Percentiles rank a stretch among this genome's conserved stretches.
These are phyloP conservation scores for Pterostichus niger DNA, from an alignment of 2,888 invertebrate species.

Conservation along the genomic window DNA sequence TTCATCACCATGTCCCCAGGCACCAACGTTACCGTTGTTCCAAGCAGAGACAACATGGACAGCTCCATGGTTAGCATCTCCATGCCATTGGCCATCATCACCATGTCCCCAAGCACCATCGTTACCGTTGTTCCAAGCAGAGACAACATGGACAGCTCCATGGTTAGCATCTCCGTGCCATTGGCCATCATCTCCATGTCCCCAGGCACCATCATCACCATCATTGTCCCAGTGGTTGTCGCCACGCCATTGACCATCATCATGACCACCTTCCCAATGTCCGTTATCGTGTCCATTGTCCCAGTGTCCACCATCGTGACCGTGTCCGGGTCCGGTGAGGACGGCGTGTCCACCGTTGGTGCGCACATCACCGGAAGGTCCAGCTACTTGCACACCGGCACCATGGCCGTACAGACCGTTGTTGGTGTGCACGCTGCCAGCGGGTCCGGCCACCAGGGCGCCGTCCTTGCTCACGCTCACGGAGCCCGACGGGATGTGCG, in stretches of 20 bases:
- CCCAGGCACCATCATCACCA: not conserved
- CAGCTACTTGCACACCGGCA: not conserved
- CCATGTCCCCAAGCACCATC: not conserved
- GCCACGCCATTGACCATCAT: slow-evolving; percentile 3
- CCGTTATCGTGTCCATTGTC: not conserved
- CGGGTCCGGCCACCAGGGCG: slow-evolving; percentile 10
- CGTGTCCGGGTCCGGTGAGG: not conserved
- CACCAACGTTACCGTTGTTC: too few species aligned
- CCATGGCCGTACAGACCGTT: slow-evolving; percentile 10
- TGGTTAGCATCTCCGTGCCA: not conserved
- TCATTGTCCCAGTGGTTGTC: not conserved
- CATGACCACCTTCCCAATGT: not conserved
- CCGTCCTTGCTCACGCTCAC: slow-evolving; percentile 21
- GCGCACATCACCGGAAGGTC: slow-evolving; percentile 1
- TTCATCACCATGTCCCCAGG: not conserved
- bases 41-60: too few species aligned
- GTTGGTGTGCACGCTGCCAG: slow-evolving; percentile 7
- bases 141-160: not conserved
- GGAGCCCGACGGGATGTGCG: slow-evolving; percentile 8
- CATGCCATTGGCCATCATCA: slow-evolving; percentile 14
- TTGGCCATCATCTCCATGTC: slow-evolving; percentile 7
- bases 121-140: too few species aligned
- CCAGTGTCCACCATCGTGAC: slow-evolving; percentile 9
- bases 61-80: too few species aligned
- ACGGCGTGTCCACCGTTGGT: not conserved